A percentile compares a stretch with the other conserved stretches of the same genome.
phyloP scores from a whole-genome alignment of 2,888 invertebrate genomes.

The Spodoptera exigua region DNA sequence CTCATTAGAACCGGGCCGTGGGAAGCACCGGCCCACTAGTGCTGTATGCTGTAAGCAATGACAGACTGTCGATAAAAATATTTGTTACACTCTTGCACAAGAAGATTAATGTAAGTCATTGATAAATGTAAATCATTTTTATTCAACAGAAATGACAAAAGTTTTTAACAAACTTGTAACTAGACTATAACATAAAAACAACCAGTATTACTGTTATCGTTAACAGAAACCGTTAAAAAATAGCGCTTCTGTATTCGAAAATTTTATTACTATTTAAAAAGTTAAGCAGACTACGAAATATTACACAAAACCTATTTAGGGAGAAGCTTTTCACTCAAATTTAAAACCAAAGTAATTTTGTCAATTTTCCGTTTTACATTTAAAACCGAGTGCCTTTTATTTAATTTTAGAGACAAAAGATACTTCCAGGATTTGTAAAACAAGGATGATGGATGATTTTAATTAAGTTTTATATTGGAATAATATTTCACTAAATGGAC shows the following conservation, averaged over 20 bases:
- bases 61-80: conserved; percentile 43
- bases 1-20: conserved; percentile 87
- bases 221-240: too few relatives aligned
- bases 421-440: conserved; percentile 39
- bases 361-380: conserved; percentile 23
- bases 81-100: background rate
- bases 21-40: conserved; percentile 77
- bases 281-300: too few relatives aligned
- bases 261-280: too few relatives aligned
- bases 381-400: conserved; percentile 36
- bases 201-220: too few relatives aligned
- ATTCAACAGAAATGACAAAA: too few relatives aligned
- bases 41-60: conserved; percentile 58
- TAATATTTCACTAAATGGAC: conserved; percentile 50
- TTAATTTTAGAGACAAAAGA: conserved; percentile 47
- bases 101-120: background rate
- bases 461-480: conserved; percentile 51
- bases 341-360: conserved; percentile 16
- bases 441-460: conserved; percentile 47
- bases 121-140: too few relatives aligned
- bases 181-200: too few relatives aligned
- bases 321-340: conserved; percentile 12
- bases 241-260: too few relatives aligned
- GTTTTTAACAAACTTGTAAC: too few relatives aligned
- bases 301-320: background rate